phyloP scores from a whole-genome alignment of 2,888 invertebrate species.

The Watsonalla binaria region DNA sequence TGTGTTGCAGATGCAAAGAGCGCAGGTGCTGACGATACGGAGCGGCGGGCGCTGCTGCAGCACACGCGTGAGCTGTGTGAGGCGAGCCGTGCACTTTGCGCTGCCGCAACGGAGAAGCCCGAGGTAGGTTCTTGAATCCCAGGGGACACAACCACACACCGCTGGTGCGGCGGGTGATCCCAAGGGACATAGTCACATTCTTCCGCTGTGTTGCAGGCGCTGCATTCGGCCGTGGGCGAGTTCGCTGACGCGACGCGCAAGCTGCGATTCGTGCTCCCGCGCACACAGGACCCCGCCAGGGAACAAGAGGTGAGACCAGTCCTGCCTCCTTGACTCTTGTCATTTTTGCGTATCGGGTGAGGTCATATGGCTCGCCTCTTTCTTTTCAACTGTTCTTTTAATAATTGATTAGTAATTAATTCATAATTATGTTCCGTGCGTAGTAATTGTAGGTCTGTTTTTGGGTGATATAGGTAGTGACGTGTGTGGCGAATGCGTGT shows the following conservation, averaged over 20 bases:
- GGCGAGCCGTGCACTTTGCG: slow-evolving; percentile 29
- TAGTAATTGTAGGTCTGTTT: neutral
- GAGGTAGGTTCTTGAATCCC: slow-evolving; percentile 12
- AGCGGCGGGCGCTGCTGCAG: slow-evolving; percentile 15
- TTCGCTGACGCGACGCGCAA: slow-evolving; percentile 36
- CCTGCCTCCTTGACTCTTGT: no score
- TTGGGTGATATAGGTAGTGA: slow-evolving; percentile 30
- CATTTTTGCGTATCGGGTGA: no score
- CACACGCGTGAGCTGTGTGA: slow-evolving; percentile 26
- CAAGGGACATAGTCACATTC: no score
- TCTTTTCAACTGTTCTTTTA: no score
- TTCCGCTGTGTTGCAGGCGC: slow-evolving; percentile 20
- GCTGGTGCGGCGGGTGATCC: no score
- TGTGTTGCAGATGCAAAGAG: slow-evolving; percentile 20
- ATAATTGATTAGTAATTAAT: no score
- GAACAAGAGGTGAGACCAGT: no score
- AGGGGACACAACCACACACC: neutral
- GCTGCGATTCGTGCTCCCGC: slow-evolving; percentile 30
- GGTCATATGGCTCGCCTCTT: no score
- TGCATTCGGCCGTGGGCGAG: slow-evolving; percentile 29
- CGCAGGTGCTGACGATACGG: slow-evolving; percentile 16
- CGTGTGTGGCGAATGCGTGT: slow-evolving; percentile 29
- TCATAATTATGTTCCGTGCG: no score
- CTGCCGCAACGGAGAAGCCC: slow-evolving; percentile 15
- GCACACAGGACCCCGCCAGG: slow-evolving; percentile 14